phyloP scores from a whole-genome alignment of 2,113 vertebrate species.

The Trichechus manatus region DNA sequence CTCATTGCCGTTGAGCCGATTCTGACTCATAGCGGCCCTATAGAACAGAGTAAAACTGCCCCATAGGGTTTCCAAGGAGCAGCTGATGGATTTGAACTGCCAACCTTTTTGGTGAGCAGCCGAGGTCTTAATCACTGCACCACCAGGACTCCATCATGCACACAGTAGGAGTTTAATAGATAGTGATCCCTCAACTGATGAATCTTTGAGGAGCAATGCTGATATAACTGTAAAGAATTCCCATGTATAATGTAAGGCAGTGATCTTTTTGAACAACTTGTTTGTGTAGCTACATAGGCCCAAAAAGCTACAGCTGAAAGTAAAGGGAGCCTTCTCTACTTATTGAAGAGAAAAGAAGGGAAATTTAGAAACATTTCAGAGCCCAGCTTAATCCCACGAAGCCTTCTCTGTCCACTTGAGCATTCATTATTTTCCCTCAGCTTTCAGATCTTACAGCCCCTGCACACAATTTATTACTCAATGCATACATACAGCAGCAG shows the following conservation, averaged over 20 bases:
- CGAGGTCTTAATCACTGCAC: no score
- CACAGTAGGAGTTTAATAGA: neutral
- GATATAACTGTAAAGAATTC: conserved; percentile 17
- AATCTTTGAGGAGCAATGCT: conserved; percentile 16
- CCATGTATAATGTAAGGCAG: neutral
- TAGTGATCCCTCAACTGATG: neutral
- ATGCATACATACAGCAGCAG: neutral
- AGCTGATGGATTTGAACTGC: no score
- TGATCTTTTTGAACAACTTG: neutral
- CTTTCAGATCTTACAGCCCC: neutral
- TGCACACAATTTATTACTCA: neutral
- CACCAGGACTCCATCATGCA: neutral
- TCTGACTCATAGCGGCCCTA: no score
- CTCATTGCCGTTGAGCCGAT: no score
- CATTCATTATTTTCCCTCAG: neutral
- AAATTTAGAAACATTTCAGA: neutral
- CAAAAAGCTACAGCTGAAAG: neutral
- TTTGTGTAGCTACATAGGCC: neutral
- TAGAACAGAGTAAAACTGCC: no score
- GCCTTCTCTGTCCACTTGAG: neutral
- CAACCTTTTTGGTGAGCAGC: no score
- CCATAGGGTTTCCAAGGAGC: no score
- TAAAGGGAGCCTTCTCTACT: neutral
- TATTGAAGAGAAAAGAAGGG: neutral
- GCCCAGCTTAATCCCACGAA: neutral